Evolutionary conservation across 2,888 invertebrate species (phyloP), one percentile per base, ranked within the genome.

Genomic region (Osmoderma eremita): DNA sequence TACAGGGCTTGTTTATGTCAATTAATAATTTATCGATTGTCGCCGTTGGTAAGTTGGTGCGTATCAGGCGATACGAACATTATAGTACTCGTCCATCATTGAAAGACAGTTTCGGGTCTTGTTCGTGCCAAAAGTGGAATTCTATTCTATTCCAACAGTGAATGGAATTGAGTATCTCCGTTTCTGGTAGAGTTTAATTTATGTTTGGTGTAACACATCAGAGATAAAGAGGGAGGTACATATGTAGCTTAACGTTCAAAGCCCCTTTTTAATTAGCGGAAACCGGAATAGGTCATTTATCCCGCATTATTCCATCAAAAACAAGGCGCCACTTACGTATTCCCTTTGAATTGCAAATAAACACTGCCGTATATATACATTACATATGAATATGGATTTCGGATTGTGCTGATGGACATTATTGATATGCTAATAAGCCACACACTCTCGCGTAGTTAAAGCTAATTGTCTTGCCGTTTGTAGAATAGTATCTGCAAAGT

Each of bases 391-490:
- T 53, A 53, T 53, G 53, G 38, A n/a, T 38, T 53, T 38, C 18
- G 38, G 38, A 53, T 53, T 38, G 38, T 39, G 38, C 5, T 53
- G 38, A 36, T 18, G 38, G 36, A 36, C 38, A 38, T 17, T 18
- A 53, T 38, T 53, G 53, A 53, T 53, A 53, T 53, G 53, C 12
- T 53, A 53, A 53, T 53, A 38, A 53, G 53, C 38, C 2, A 6
- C 30, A 30, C 30, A 5, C 30, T 17, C 18, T 38, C 38, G 3
- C 18, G 18, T 38, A 53, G 53, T 38, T 53, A 38, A 53, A 38
- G 15, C 53, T 53, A 53, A 38, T 53, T 38, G 38, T 24, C n/a
- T 20, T 22, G n/a, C 30, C 30, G 30, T 5, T 8, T 30, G 6
- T 10, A 30, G 30, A 2, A 30, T 1, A 30, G 30, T 30, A 30